Evolutionary conservation across 2,797 vertebrate species (phyloP), one percentile per base, ranked within the genome.

Genomic region (Phrynocephalus forsythii): DNA sequence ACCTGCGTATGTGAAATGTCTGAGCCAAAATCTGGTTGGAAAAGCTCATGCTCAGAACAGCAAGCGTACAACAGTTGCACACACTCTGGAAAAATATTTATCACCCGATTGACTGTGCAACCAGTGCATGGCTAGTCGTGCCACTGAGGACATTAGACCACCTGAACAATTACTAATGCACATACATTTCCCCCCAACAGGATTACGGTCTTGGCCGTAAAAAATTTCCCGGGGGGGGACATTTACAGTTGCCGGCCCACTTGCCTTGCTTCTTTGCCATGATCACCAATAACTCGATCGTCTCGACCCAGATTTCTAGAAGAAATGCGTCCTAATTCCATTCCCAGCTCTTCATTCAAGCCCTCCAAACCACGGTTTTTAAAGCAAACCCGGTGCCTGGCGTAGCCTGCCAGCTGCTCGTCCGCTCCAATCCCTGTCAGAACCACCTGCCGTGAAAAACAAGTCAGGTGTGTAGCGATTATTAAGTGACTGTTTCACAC

Each of bases 381-480:
- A 87, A 98, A 99, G n/a, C 97, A 93, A 76, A 96, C 94, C 52
- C 98, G 95, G 92, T 99, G 99, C 90, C 99, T 97, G 87, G 98
- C 98, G 93, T 99, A 99, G 1, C 99, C 99, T 1, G 98, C 99
- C 28, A 99, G 97, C 94, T 99, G 99, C 92, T 99, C 99, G 60
- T 99, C 99, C 7, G 99, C 98, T 79, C 99, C 99, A 0, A 98
- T 98, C 69, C 99, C 99, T 0, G 98, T 98, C 89, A 99, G 95
- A 91, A 99, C 95, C 6, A 99, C 97, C 99, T 99, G 88, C 2
- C 71, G 69, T 38, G 52, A 1, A 92, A 72, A 16, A 79, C 28
- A 73, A 76, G 38, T 48, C 44, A 76, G 73, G 22, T 76, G 22
- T 18, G 48, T 22, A 8, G 60, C 5, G 13, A 22, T 60, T 26